Base-by-base conservation (phyloP, 1,140 invertebrate genomes). In the Pseudomyrmex pallidus region DNA sequence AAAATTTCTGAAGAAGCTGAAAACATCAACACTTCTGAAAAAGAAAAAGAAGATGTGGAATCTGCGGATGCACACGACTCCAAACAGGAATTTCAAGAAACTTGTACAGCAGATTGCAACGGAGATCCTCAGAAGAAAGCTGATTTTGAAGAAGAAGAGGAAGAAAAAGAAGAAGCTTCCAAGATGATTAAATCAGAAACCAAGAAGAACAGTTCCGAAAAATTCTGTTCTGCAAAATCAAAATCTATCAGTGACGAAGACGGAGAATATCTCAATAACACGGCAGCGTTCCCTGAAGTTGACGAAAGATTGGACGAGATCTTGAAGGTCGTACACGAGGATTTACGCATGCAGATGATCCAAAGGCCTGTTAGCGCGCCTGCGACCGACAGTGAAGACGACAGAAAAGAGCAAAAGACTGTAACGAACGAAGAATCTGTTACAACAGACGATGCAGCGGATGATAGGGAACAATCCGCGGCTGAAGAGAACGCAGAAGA, bases 261-360 rank as follows among this genome's bases (percentile, higher is more conserved):
- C 20, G 46, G 5, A 1, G n/a, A 52, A 9, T 54, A 46, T 12
- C n/a, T 68, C 35, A 35, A 35, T 7, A 35, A 35, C 5, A 35
- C 35, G 35, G 5, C 35, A 35, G 35, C 5, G 7, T 35, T 35
- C 13, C 72, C 54, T 0, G 56, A 68, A 10, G 64, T 56, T 22
- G 70, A 83, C 15, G 12, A 57, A 0, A 74, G 35, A 2, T 9
- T 89, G 12, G 85, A 80, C n/a, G 78, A 89, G 25, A 80, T 89
- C 54, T 57, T 85, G 17, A 72, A 88, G 48, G 80, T 74, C 0
- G 86, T 88, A 1, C 84, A 88, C n/a, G 86, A 73, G 35, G 70
- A 85, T 74, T 50, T 88, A 15, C 73, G 35, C 44, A 67, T 76
- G 0, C n/a, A 66, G 0, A 44, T 80, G 3, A 17, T 63, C 3